phyloP scores from a whole-genome alignment of 2,797 vertebrate genomes.

The Taeniopygia guttata region DNA sequence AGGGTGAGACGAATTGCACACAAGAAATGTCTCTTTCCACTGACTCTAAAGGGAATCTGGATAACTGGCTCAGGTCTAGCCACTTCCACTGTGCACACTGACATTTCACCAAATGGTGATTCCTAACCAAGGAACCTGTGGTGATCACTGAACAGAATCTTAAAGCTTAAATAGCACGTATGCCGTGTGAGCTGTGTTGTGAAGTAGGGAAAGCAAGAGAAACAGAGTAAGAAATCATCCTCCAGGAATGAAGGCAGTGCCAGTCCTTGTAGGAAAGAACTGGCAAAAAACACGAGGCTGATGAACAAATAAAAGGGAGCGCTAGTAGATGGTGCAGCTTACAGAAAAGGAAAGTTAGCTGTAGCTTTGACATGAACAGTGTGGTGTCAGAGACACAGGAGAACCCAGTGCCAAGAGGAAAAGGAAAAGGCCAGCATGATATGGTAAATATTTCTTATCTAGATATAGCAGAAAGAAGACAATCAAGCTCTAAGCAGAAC shows the following conservation, averaged over 20 bases:
- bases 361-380: not conserved
- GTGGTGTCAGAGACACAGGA: not conserved
- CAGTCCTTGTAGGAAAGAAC: not conserved
- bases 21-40: not conserved
- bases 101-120: not conserved
- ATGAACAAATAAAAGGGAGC: not conserved
- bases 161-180: not conserved
- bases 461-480: not conserved
- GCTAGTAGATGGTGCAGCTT: not conserved
- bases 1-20: not conserved
- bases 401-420: not conserved
- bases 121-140: not conserved
- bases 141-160: not conserved
- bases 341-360: not conserved
- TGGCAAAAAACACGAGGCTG: not conserved
- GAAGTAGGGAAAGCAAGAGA: not conserved
- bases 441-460: not conserved
- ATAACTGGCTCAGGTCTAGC: not conserved
- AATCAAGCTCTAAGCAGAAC: not conserved
- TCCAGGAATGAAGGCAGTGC: not conserved
- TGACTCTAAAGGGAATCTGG: not conserved
- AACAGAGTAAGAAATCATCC: not conserved
- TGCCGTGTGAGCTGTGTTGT: not conserved
- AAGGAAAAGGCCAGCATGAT: not conserved
- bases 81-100: not conserved